phyloP scores from a whole-genome alignment of 1,140 invertebrate genomes.

The Diprion similis region DNA sequence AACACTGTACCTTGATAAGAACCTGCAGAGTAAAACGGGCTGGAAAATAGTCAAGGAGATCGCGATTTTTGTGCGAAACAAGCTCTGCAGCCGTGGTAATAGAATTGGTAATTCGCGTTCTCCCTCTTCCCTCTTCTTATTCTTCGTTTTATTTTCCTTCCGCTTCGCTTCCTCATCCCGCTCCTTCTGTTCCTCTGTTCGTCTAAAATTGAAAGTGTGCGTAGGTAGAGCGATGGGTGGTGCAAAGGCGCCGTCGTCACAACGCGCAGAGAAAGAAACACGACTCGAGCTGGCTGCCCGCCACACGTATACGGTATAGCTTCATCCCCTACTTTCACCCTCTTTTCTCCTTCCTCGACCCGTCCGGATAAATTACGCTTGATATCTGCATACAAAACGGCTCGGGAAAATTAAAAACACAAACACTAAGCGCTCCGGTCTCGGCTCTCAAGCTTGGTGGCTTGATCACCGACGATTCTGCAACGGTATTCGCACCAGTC shows the following conservation, averaged over 20 bases:
- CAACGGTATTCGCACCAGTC: conserved; percentile 33
- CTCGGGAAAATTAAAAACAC: conserved; percentile 49
- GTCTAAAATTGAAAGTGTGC: background rate
- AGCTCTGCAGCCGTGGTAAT: background rate
- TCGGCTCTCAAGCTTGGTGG: background rate
- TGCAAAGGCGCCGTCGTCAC: background rate
- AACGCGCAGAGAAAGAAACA: conserved; percentile 14
- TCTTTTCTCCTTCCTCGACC: conserved; percentile 14
- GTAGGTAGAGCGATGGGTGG: background rate
- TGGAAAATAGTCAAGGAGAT: too few relatives aligned
- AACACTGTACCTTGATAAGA: too few relatives aligned
- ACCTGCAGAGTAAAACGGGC: too few relatives aligned
- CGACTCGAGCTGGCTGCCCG: conserved; percentile 35
- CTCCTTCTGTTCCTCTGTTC: background rate
- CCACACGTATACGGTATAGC: conserved; percentile 35
- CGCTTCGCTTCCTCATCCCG: background rate
- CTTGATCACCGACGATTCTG: conserved; percentile 20
- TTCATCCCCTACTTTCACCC: conserved; percentile 1
- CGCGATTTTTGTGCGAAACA: background rate
- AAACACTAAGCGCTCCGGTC: conserved; percentile 33
- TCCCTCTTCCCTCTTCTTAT: background rate
- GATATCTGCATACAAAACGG: conserved; percentile 52
- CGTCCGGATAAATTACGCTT: conserved; percentile 46
- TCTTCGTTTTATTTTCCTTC: background rate
- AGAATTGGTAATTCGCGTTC: background rate